Evolutionary conservation across 2,797 vertebrate genomes (phyloP).

Genomic region (Gallirallus australis): DNA sequence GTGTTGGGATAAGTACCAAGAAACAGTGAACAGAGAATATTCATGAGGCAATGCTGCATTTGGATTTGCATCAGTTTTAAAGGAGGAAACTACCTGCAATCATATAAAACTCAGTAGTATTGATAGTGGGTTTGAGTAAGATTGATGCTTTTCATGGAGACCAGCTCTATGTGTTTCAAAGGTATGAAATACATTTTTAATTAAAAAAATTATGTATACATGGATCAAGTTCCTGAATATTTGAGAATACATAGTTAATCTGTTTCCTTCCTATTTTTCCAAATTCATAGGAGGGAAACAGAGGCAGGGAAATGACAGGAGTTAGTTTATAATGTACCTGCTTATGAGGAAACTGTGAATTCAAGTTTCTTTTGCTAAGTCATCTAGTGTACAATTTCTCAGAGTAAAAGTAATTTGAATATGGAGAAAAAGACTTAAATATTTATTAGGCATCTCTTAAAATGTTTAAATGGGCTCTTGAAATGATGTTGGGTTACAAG

Average conservation of each 20-base stretch:
- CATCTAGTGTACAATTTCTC: neutral
- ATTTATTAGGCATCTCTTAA: neutral
- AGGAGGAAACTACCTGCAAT: neutral
- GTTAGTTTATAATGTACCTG: neutral
- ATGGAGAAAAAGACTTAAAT: neutral
- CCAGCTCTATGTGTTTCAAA: neutral
- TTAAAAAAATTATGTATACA: neutral
- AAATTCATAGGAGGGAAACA: neutral
- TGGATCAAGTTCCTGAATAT: neutral
- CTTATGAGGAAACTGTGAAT: neutral
- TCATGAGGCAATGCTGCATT: neutral
- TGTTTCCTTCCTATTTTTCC: neutral
- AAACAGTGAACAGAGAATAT: neutral
- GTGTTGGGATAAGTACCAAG: neutral
- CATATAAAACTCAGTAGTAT: neutral
- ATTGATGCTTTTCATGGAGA: neutral
- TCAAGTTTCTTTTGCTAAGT: neutral
- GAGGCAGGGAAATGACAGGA: neutral
- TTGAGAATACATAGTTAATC: neutral
- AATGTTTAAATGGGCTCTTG: neutral
- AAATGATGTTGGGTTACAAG: neutral
- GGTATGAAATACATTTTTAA: neutral
- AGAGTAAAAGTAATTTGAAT: neutral
- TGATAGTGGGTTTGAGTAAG: neutral
- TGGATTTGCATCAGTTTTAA: neutral